Evolutionary conservation across 2,888 invertebrate genomes (phyloP).

Genomic region (Drosophila lutescens): DNA sequence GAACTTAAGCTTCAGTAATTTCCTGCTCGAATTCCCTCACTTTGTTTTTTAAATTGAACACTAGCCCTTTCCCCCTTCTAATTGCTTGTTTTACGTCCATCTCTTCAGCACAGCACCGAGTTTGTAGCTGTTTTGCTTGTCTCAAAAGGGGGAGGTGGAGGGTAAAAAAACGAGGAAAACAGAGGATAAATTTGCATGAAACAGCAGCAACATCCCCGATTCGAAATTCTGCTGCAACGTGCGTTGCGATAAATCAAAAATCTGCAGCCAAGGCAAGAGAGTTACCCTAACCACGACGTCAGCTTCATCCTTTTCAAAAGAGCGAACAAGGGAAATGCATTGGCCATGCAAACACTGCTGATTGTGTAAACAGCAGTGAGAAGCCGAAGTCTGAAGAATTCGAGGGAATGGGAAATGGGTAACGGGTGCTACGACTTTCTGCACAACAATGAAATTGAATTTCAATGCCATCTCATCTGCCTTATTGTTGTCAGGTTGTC

Average conservation of each 20-base stretch:
- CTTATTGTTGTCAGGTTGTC: slow-evolving; percentile 46
- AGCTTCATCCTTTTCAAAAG: slow-evolving; percentile 9
- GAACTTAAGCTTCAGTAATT: slow-evolving; percentile 11
- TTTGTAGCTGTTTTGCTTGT: slow-evolving; percentile 39
- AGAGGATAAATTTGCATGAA: slow-evolving; percentile 30
- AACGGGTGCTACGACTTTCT: slow-evolving; percentile 1
- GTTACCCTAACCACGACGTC: slow-evolving; percentile 8
- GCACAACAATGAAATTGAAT: slow-evolving; percentile 64
- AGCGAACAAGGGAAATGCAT: slow-evolving; percentile 34
- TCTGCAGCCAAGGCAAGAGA: slow-evolving; percentile 54
- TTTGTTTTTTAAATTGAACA: slow-evolving; percentile 3
- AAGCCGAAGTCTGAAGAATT: slow-evolving; percentile 4
- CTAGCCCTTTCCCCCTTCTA: slow-evolving; percentile 7
- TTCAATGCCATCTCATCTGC: slow-evolving; percentile 55
- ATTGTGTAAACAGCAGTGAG: slow-evolving; percentile 53
- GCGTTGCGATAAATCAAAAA: slow-evolving; percentile 67
- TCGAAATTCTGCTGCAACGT: slow-evolving; percentile 25
- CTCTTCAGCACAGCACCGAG: background rate
- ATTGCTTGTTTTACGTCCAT: slow-evolving; percentile 23
- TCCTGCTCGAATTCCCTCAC: slow-evolving; percentile 21
- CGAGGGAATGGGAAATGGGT: background rate
- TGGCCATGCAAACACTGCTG: slow-evolving; percentile 43
- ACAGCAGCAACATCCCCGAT: slow-evolving; percentile 32
- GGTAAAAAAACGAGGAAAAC: background rate
- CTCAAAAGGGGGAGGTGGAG: background rate